Base-by-base conservation (phyloP, 2,888 invertebrate species). In the Metacarcinus magister region DNA sequence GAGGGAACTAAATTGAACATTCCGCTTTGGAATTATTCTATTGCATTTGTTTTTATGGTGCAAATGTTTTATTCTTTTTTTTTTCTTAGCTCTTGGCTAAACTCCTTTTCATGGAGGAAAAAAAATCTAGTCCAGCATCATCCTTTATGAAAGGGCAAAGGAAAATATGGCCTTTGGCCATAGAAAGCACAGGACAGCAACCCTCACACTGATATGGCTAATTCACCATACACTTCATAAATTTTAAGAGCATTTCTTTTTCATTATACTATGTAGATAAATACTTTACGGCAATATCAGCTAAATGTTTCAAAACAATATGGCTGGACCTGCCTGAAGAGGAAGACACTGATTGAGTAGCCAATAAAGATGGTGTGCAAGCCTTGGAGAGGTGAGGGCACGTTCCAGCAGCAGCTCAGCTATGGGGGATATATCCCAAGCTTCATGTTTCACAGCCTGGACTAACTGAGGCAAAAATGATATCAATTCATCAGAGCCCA, bases 351-450 rank as follows among this genome's bases (percentile, higher is more conserved):
- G 99, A 87, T 98, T 98, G 95, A 99, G 97, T 97, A 99, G 98
- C 99, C 99, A 99, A 97, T 99, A 99, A 97, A 99, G 98, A 97
- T 99, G 98, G 98, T 99, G 99, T 0, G 99, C 99, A 95, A 99
- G 98, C 95, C 99, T 98, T 0, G 99, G 99, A 28, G 99, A 99
- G 54, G 98, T 98, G 96, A 99, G 98, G 0, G 99, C 98, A 96
- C 99, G 98, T 97, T 99, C 98, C 39, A 99, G 97, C 93, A 99
- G 98, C 97, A 99, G 98, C 97, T 96, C 95, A 28, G 99, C 99
- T 95, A 99, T 98, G 0, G 99, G 98, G 23, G 99, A 99, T 91
- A 99, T 98, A 97, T 99, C 99, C 97, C 99, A 99, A 0, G 98
- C 99, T 98, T 99, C 99, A 97, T 98, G 99, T 97, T 99, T 99